Base-by-base conservation (phyloP, 2,797 vertebrate genomes). In the Poecilia wingei region DNA sequence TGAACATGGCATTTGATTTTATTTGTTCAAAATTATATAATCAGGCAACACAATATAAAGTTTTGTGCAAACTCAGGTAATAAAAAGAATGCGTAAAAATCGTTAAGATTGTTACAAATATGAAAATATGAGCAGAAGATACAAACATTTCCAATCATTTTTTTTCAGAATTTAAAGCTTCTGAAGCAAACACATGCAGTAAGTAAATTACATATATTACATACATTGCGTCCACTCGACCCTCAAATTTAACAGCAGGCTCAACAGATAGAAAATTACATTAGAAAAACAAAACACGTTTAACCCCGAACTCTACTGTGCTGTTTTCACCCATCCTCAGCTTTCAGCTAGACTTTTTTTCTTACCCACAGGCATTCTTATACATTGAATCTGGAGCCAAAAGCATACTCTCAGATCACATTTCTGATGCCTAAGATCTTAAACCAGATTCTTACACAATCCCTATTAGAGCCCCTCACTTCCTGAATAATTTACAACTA, bases 401-500 rank as follows among this genome's bases (percentile, higher is more conserved):
- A 41, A 68, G 39, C 64, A 41, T 41, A 41, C 64, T 41, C 64
- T 68, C 36, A n/a, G 68, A 45, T 70, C 68, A 70, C 41, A 45
- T 70, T 45, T 70, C 68, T 70, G 41, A 70, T 45, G 41, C 68
- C 12, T 28, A 28, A 70, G 68, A 70, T 70, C 41, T 70, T 45
- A 70, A 28, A 28, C 6, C 68, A 70, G 68, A n/a, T 70, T 70
- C 41, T 45, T n/a, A 45, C 41, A 70, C 41, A 70, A 70, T 70
- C 68, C 68, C 41, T 70, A 28, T 70, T 45, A 28, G 25, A 70
- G 22, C 68, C 5, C 66, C n/a, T 22, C 68, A 14, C 68, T 70
- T 70, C 41, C 68, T 70, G 68, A 70, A 70, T 70, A 70, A 70
- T 70, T 70, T 43, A 70, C 68, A 45, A 45, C 68, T n/a, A 28